Conservation (phyloP, 2,888 invertebrate species). For the Apoderus coryli region DNA sequence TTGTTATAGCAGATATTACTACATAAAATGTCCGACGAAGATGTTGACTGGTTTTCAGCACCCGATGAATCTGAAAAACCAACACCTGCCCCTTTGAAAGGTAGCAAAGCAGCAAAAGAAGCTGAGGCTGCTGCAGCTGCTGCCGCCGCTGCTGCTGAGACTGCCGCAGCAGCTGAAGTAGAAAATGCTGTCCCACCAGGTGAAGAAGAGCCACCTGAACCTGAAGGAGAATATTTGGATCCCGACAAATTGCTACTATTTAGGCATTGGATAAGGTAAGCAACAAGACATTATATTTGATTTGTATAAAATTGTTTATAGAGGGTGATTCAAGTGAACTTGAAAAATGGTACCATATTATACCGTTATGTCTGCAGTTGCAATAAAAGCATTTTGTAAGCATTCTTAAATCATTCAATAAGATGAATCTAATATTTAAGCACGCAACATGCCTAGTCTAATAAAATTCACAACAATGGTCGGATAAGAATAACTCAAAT, state of each 20-base stretch:
- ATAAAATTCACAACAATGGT: no score
- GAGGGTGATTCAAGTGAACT: no score
- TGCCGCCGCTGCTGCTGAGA: conserved; percentile 19
- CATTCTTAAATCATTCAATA: no score
- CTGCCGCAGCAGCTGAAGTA: conserved; percentile 23
- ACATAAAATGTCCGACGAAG: conserved; percentile 24
- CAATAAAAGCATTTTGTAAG: no score
- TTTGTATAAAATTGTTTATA: no score
- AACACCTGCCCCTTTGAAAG: not conserved
- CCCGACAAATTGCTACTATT: conserved; percentile 53
- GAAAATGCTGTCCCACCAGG: conserved; percentile 22
- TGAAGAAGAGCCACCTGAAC: conserved; percentile 33
- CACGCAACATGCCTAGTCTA: no score
- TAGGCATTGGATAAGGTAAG: conserved; percentile 69
- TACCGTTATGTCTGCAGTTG: no score
- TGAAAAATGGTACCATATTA: no score
- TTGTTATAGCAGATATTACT: no score
- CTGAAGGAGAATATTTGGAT: conserved; percentile 36
- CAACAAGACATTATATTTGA: no score
- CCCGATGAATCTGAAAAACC: conserved; percentile 8
- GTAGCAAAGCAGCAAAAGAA: not conserved
- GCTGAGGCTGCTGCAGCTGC: conserved; percentile 11
- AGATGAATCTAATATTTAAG: no score
- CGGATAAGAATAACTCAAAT: no score
- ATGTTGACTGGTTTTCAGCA: conserved; percentile 22